phyloP scores from a whole-genome alignment of 1,140 invertebrate species.

The Calycopis cecrops region DNA sequence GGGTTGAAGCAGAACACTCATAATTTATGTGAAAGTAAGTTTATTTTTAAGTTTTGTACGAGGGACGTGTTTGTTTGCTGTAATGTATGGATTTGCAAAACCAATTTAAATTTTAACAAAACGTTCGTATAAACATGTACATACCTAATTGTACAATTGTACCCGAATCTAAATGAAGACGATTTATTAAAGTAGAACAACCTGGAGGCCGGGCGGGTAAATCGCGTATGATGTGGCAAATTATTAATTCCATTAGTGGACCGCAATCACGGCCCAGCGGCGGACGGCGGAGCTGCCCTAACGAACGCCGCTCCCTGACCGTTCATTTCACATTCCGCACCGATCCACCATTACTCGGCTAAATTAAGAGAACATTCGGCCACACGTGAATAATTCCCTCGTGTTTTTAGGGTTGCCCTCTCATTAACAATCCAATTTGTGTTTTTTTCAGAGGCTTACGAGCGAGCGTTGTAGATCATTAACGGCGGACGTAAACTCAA shows the following conservation, averaged over 20 bases:
- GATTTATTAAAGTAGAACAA: not conserved
- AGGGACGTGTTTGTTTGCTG: too few species aligned
- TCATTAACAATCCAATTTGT: not conserved
- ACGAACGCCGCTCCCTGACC: not conserved
- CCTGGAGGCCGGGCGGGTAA: not conserved
- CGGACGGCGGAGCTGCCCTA: not conserved
- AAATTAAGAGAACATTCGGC: slow-evolving; percentile 6
- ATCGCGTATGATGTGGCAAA: slow-evolving; percentile 8
- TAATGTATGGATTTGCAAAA: too few species aligned
- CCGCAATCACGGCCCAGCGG: not conserved
- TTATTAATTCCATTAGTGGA: slow-evolving; percentile 9
- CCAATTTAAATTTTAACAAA: too few species aligned
- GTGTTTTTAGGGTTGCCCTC: slow-evolving; percentile 7
- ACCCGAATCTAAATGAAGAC: not conserved
- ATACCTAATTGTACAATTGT: not conserved
- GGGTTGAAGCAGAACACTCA: too few species aligned
- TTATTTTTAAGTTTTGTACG: too few species aligned
- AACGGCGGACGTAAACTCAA: not conserved
- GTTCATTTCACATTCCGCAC: slow-evolving; percentile 2
- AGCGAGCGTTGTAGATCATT: not conserved
- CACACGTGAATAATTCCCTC: slow-evolving; percentile 4
- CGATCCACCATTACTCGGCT: not conserved
- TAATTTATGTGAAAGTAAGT: too few species aligned
- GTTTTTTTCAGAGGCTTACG: not conserved
- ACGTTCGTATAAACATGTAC: too few species aligned